phyloP scores from a whole-genome alignment of 2,113 vertebrate species.

The pig (Sus scrofa) region DNA sequence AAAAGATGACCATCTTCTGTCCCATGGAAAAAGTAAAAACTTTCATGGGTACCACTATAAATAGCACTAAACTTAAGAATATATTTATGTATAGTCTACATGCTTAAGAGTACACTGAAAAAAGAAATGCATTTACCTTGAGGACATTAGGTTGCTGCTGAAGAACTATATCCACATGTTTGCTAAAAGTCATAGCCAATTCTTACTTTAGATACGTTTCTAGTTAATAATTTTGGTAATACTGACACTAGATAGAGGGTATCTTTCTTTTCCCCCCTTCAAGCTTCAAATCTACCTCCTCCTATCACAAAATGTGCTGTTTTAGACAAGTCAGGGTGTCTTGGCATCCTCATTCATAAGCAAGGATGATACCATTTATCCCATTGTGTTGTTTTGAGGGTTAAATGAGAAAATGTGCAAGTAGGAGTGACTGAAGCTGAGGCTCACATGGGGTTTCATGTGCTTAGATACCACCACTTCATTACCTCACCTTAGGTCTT shows the following conservation, averaged over 20 bases:
- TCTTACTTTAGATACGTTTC: neutral
- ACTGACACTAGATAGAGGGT: neutral
- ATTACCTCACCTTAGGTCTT: neutral
- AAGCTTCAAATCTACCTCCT: neutral
- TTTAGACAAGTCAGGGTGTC: neutral
- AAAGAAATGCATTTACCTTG: neutral
- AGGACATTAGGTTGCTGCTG: neutral
- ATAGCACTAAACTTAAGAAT: neutral
- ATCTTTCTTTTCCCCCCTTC: neutral
- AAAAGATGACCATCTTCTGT: conserved; percentile 52
- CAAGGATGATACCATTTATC: neutral
- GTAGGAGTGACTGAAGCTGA: neutral
- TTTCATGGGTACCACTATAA: neutral
- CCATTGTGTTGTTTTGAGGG: neutral
- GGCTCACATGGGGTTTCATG: neutral
- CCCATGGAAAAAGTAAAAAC: neutral
- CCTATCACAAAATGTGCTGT: neutral
- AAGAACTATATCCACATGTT: neutral
- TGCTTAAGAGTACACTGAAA: neutral
- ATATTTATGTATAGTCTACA: neutral
- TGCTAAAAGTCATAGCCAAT: neutral
- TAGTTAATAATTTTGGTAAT: neutral
- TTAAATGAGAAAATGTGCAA: neutral
- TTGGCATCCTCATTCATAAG: neutral
- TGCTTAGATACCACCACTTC: neutral